Base-by-base conservation (phyloP, 1,140 invertebrate species). In the Heliothis subflexa region DNA sequence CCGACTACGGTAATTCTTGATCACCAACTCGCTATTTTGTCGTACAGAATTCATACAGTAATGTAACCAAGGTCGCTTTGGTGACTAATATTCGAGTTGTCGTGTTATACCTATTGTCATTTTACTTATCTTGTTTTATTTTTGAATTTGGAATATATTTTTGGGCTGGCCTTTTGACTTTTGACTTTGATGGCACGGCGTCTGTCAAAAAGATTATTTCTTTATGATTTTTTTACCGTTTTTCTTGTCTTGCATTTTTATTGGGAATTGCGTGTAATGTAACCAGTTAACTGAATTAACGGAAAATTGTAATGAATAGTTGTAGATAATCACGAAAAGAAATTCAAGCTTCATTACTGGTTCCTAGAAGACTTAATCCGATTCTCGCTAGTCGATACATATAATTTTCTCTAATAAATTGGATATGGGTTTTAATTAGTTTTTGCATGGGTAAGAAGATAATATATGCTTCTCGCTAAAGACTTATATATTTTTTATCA, bases 1-100 rank as follows among this genome's bases (percentile, higher is more conserved):
- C 80, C 55, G 80, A 80, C 45, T 77, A 78, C 66, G 54, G 74
- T 80, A 81, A 83, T 83, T 72, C 79, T 61, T 73, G 52, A 62
- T 75, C 18, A 18, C 21, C 64, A 68, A 50, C 59, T 64, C 13
- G 21, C 40, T 70, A 70, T 52, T 70, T 70, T 70, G 66, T 64
- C 59, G 47, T 62, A 18, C 47, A 64, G 47, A 33, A 75, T 75
- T 75, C 18, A 50, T 54, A 54, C 28, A 21, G 14, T 52, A 59
- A 64, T 47, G 52, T 57, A 16, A 14, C 21, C 73, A 62, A 75
- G 73, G 73, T 52, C 73, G 59, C 40, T 66, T 12, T 21, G n/a
- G 59, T 75, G 55, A 73, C 28, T 73, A 25, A 59, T 49, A 52
- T 50, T 16, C 21, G 21, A 50, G 18, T 14, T 52, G 47, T 70